Evolutionary conservation across 2,797 vertebrate genomes (phyloP).

Genomic region (Acomys russatus): DNA sequence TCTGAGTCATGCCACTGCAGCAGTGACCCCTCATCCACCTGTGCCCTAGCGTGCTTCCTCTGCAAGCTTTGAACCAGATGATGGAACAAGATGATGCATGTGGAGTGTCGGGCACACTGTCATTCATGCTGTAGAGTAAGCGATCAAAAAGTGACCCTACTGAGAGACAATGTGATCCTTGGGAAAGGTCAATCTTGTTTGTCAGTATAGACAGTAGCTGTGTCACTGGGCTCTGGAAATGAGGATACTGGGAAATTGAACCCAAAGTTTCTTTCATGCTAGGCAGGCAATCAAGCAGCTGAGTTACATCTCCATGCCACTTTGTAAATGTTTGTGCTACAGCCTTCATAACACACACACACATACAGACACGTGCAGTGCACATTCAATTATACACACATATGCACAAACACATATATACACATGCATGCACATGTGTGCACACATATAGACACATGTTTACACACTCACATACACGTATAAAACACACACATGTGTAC

Average conservation of each 20-base stretch:
- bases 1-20: background rate
- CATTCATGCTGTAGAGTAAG: no score
- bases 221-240: background rate
- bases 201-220: no score
- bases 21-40: accelerated
- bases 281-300: background rate
- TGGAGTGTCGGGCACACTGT: accelerated
- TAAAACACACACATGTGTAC: background rate
- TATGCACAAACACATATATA: background rate
- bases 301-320: background rate
- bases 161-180: no score
- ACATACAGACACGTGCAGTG: no score
- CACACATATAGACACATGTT: background rate
- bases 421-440: background rate
- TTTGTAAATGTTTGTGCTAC: background rate
- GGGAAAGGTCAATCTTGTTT: no score
- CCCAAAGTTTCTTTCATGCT: background rate
- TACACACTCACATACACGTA: background rate
- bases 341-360: background rate
- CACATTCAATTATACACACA: background rate
- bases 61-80: no score
- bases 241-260: background rate
- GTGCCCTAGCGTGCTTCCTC: no score
- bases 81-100: accelerated
- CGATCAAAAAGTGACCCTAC: background rate